Evolutionary conservation across 23 tunicate genomes (phyloP), one percentile per base, ranked within the genome.

Genomic region (Styela plicata): DNA sequence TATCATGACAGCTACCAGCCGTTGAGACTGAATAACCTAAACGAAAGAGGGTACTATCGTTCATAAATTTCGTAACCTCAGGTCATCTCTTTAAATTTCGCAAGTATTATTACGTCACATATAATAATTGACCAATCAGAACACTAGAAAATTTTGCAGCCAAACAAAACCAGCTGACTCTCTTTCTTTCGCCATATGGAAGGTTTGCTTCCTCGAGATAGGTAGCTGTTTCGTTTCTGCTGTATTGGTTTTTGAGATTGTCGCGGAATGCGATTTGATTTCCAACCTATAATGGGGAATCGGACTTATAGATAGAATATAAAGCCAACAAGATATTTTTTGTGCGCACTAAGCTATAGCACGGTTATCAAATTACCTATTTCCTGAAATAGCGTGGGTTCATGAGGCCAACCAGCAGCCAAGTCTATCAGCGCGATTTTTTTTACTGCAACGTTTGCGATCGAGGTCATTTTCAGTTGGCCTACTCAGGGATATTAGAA

Each of bases 31-130:
- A 5, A 13, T 44, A 44, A 44, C 57, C 57, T 13, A 44, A 44
- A 44, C 57, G 57, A 44, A 13, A 44, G 77, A 71, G 77, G 77
- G 26, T 71, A 71, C 37, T 71, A n/a, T 34, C 37, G 77, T 27
- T 22, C 77, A 30, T 29, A 21, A 34, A 21, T 19, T 71, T 71
- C 7, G 37, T 71, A 71, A 71, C 77, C 77, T 29, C 29, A 34
- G 77, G 77, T 71, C 77, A 34, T 32, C 18, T 28, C 77, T 3
- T 2, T 30, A 30, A 5, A 29, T 71, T 71, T 71, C 77, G 77
- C 77, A 71, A 71, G 36, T n/a, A 21, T 18, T 31, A 3, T 32
- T 33, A 21, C 32, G 77, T 71, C 77, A 71, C 77, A 32, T 27
- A 16, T 2, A 5, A 21, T 16, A 3, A 28, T 32, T 34, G 34